These are phyloP conservation scores for Heliconius sara DNA, from an alignment of 2,888 invertebrate species.

Conservation along the genomic window DNA sequence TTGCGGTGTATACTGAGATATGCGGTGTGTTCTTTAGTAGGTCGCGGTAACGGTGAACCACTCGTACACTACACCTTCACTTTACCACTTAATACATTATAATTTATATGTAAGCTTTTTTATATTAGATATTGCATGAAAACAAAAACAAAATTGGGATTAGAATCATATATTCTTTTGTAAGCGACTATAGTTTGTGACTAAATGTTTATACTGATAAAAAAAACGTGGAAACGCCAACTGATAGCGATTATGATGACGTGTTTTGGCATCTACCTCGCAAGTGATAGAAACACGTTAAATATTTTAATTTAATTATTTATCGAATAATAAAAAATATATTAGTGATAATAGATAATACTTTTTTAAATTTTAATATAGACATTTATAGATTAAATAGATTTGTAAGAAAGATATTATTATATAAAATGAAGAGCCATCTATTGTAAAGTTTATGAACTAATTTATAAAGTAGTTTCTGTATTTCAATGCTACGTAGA, in stretches of 20 bases:
- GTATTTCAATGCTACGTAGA: too few relatives aligned
- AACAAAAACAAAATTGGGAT: background rate
- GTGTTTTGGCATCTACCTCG: background rate
- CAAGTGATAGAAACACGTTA: background rate
- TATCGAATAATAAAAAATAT: background rate
- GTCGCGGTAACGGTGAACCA: conserved; percentile 72
- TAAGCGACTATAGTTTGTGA: background rate
- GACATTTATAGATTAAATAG: background rate
- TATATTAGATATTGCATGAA: background rate
- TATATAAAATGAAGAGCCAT: background rate
- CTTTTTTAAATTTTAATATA: background rate
- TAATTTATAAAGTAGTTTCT: too few relatives aligned
- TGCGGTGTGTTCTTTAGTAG: conserved; percentile 58
- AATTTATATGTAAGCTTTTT: background rate
- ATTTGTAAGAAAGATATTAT: background rate
- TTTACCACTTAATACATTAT: conserved; percentile 8
- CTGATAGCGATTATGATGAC: conserved; percentile 4
- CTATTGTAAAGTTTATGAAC: background rate
- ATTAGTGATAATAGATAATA: background rate
- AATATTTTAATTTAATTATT: background rate
- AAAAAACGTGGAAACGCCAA: background rate
- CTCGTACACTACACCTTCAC: conserved; percentile 19
- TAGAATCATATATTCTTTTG: background rate
- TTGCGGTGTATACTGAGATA: conserved; percentile 60
- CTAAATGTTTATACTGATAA: conserved; percentile 12